phyloP scores from a whole-genome alignment of 2,888 invertebrate species.

The Neelides folsomi region DNA sequence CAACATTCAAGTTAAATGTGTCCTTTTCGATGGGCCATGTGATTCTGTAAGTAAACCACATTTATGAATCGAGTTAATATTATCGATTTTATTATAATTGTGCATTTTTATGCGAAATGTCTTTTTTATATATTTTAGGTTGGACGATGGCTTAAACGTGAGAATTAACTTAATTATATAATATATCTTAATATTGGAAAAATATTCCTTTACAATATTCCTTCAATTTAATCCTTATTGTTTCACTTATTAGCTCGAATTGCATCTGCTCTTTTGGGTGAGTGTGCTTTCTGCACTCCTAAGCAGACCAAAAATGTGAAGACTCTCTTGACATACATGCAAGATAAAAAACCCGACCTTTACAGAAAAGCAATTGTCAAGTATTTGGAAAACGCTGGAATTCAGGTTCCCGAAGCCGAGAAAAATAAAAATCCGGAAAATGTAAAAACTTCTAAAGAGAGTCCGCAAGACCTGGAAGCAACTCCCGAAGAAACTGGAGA shows the following conservation, averaged over 20 bases:
- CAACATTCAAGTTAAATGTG: conserved; percentile 14
- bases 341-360: conserved; percentile 13
- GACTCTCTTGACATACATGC: conserved; percentile 9
- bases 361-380: conserved; percentile 11
- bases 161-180: too few relatives aligned
- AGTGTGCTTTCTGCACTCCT: conserved; percentile 12
- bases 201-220: too few relatives aligned
- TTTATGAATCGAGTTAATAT: too few relatives aligned
- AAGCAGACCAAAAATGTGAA: conserved; percentile 10
- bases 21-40: conserved; percentile 16
- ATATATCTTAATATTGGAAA: too few relatives aligned
- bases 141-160: too few relatives aligned
- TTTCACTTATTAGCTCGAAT: conserved; percentile 16
- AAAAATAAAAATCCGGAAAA: background rate
- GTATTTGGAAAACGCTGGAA: conserved; percentile 11
- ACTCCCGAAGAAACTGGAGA: too few relatives aligned
- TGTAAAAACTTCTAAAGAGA: too few relatives aligned
- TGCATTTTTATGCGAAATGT: too few relatives aligned
- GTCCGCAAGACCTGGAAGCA: too few relatives aligned
- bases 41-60: conserved; percentile 7
- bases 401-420: conserved; percentile 5
- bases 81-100: too few relatives aligned
- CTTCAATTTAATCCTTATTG: too few relatives aligned
- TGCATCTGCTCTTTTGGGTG: conserved; percentile 9
- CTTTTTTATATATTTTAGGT: too few relatives aligned